Evolutionary conservation across 1,140 invertebrate species (phyloP), one percentile per base, ranked within the genome.

Genomic region (Macrotrachela quadricornifera): DNA sequence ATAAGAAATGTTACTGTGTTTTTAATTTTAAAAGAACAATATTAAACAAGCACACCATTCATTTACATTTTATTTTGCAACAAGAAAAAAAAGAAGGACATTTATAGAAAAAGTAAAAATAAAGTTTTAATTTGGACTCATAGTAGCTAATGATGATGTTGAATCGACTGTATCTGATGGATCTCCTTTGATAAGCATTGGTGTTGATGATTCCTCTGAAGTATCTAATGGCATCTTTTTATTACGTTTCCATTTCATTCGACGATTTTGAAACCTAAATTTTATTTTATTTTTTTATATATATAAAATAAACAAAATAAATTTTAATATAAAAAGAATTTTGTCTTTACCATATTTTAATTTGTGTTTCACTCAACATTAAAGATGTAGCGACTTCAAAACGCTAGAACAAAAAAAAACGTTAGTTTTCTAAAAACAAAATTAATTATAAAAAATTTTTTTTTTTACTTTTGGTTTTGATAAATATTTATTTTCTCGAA

Each of bases 321-420:
- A 30, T 42, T 11, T 40, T n/a, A n/a, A n/a, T n/a, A n/a, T n/a
- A 13, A 38, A 12, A 40, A 38, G 2, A 39, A 13, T 15, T 50
- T 18, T 17, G 1, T 30, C 13, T 39, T 12, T 42, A 50, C 36
- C 18, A 50, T 3, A 18, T 41, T 50, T 18, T 30, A 40, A 88
- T 90, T 80, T 96, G 90, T 16, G 91, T 97, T 74, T 97, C 92
- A 10, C 88, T 96, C 1, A 97, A 76, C 83, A 91, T 88, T 48
- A 97, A 71, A 44, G 84, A 86, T 17, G 90, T 95, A 39, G 92
- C 92, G 10, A 99, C 90, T 74, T 97, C 91, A 65, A 95, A 99
- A 63, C 92, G 30, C 21, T 30, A 30, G 8, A 30, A 30, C 2
- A 30, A 30, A 4, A 4, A 30, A 30, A 30, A n/a, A n/a, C n/a